Percentiles rank a stretch among this genome's conserved stretches.
phyloP scores from a whole-genome alignment of 2,113 vertebrate genomes.

The Prinia subflava region DNA sequence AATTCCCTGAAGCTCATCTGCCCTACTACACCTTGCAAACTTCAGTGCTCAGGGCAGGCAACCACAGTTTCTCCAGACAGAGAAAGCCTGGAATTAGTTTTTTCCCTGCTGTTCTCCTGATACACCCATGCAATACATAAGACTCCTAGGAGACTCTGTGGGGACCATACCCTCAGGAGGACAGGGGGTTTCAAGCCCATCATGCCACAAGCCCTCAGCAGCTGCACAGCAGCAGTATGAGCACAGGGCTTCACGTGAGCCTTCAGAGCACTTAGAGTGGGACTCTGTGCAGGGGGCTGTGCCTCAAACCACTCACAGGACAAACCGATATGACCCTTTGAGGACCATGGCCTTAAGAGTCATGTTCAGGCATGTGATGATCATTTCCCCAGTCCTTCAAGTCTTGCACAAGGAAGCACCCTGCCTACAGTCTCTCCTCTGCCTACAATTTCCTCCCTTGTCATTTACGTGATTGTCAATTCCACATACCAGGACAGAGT shows the following conservation, averaged over 20 bases:
- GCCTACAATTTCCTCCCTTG: not conserved
- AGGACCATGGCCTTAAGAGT: not conserved
- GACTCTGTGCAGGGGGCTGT: not conserved
- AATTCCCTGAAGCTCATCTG: not conserved
- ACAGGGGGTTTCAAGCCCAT: not conserved
- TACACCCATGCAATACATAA: not conserved
- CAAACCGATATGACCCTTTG: not conserved
- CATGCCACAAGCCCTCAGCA: not conserved
- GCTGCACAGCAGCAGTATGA: not conserved
- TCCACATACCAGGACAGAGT: not conserved
- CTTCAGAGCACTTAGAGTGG: fast-evolving
- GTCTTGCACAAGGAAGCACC: not conserved
- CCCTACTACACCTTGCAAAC: not conserved
- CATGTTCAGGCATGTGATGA: not conserved
- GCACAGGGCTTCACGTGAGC: not conserved
- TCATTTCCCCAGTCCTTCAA: not conserved
- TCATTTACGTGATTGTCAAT: not conserved
- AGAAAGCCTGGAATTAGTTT: not conserved
- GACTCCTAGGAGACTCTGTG: not conserved
- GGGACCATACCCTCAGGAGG: not conserved
- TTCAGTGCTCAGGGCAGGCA: not conserved
- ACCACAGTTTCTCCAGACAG: not conserved
- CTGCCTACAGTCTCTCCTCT: not conserved
- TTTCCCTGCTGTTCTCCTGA: not conserved
- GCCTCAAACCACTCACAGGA: not conserved